Evolutionary conservation across 2,113 vertebrate species (phyloP), one percentile per base, ranked within the genome.

Genomic region (Tautogolabrus adspersus): DNA sequence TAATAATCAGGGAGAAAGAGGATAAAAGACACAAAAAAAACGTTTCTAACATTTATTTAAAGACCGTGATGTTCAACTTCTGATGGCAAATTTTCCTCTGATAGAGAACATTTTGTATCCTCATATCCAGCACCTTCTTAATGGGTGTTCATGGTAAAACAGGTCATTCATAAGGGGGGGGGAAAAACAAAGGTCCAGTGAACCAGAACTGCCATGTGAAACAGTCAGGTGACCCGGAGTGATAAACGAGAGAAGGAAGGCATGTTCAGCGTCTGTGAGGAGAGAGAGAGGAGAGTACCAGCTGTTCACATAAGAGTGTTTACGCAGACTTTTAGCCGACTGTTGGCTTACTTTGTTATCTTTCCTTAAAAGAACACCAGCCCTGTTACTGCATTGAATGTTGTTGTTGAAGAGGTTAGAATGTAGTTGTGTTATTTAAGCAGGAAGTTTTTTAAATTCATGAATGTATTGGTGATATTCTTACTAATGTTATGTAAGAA

Each of bases 241-340:
- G 52, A 30, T 57, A 44, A 76, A 63, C 11, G 46, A 74, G 51
- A 12, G 66, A 21, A 22, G 18, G 55, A 40, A 59, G 12, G 21
- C 3, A 57, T 9, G 51, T n/a, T 46, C 19, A 61, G 38, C 49
- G 23, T 74, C 60, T 60, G 51, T 52, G 75, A 80, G 77, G 21
- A 61, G 58, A 62, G 67, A 71, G 60, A 47, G 15, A 11, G 10
- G 70, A 66, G 78, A 77, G 67, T 58, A 63, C 70, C 93, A 85
- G 89, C 90, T 91, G 89, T 83, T 88, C 90, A 91, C 86, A 91
- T 62, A 88, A 1, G 49, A 58, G 34, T 79, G 89, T 93, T 91
- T 92, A 82, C 91, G 81, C 69, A 91, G 77, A 72, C 76, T 56
- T 8, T 37, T 40, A 40, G 64, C 57, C 58, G 55, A 64, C 6